These are phyloP conservation scores for Trachymyrmex cornetzi DNA, from an alignment of 1,140 invertebrate genomes.

Conservation along the genomic window DNA sequence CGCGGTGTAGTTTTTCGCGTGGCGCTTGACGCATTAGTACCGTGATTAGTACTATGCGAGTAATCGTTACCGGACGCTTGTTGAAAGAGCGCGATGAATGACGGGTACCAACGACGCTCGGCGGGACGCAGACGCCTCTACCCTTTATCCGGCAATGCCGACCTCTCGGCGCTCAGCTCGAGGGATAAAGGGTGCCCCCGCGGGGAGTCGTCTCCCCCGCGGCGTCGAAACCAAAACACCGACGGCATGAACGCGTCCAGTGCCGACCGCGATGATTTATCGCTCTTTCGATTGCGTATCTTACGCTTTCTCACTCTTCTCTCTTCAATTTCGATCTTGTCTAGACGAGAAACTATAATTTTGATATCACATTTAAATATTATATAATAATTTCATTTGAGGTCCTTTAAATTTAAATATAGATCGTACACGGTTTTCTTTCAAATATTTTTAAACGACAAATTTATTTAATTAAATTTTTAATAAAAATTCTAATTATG, in stretches of 20 bases:
- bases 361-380: not conserved
- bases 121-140: constrained; percentile 61
- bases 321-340: constrained; percentile 9
- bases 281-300: constrained; percentile 23
- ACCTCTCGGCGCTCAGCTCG: constrained; percentile 25
- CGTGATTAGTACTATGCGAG: constrained; percentile 30
- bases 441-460: not conserved
- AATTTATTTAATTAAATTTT: not conserved
- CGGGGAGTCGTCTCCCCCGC: constrained; percentile 80
- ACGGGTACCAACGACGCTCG: constrained; percentile 52
- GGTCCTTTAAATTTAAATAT: not conserved
- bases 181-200: constrained; percentile 61
- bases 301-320: not conserved
- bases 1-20: not conserved
- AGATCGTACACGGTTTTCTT: not conserved
- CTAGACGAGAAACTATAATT: not conserved
- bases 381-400: not conserved
- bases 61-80: constrained; percentile 46
- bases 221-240: constrained; percentile 82
- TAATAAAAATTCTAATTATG: not conserved
- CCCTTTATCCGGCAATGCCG: constrained; percentile 59
- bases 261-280: constrained; percentile 69
- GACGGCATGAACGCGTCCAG: constrained; percentile 58
- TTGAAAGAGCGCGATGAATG: constrained; percentile 56
- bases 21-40: constrained; percentile 29